A percentile compares a stretch with the other conserved stretches of the same genome.
Evolutionary conservation across 2,797 vertebrate species (phyloP).

Genomic region (Sternotherus odoratus): DNA sequence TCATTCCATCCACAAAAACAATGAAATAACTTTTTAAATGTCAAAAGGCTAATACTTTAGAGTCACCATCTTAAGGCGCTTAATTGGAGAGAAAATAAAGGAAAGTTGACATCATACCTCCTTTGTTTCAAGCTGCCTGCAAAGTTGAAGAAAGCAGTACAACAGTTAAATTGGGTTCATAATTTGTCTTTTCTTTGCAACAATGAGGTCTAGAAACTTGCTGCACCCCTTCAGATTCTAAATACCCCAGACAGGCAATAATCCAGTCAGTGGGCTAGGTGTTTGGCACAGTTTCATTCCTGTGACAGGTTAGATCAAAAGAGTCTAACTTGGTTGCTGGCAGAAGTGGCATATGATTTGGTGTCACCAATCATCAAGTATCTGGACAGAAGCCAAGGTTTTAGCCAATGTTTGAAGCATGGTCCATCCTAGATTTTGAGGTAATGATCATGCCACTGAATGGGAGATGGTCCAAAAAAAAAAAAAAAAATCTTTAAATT

Average conservation of each 20-base stretch:
- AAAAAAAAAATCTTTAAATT: too few relatives aligned
- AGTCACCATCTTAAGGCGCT: not conserved
- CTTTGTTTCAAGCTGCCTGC: not conserved
- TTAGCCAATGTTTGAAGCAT: not conserved
- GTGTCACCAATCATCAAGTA: not conserved
- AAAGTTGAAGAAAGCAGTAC: not conserved
- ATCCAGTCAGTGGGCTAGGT: not conserved
- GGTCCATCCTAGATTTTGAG: not conserved
- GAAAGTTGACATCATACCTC: too few relatives aligned
- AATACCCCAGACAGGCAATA: not conserved
- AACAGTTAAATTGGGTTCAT: not conserved
- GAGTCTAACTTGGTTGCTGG: not conserved
- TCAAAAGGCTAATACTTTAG: not conserved
- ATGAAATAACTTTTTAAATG: not conserved
- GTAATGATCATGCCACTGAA: not conserved
- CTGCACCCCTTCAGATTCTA: not conserved
- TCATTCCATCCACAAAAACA: not conserved
- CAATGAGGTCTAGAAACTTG: not conserved
- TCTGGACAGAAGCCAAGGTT: not conserved
- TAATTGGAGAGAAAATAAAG: not conserved
- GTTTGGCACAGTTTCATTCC: not conserved
- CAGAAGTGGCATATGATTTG: not conserved
- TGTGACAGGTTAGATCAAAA: not conserved
- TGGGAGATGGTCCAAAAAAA: not conserved
- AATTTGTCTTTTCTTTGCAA: not conserved